Evolutionary conservation across 2,888 invertebrate species (phyloP), one percentile per base, ranked within the genome.

Genomic region (Lapara coniferarum): DNA sequence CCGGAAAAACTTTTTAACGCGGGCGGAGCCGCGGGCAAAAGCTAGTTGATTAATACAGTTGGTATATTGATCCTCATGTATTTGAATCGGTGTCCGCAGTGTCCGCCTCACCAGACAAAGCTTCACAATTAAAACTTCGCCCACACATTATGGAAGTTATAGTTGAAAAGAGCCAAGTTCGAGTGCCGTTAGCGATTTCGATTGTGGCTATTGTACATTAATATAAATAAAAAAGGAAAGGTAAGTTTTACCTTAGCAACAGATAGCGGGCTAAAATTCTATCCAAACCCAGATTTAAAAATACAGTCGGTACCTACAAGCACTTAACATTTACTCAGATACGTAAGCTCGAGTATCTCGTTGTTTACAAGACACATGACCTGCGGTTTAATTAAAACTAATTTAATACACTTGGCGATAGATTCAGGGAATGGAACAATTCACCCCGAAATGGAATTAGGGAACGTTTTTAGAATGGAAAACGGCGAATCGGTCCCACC

Each of bases 401-500:
- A 69, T 69, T 63, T 63, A 63, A 63, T 68, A 46, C 49, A 53
- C 53, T 63, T 52, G 16, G 52, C 13, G 30, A 25, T 37, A 25
- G 59, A 63, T 63, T 53, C 63, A 63, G 44, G 19, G 44, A 68
- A 69, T 49, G 51, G 44, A 55, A 66, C 66, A 51, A 53, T 69
- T 69, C 58, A 51, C 51, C 63, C 67, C 55, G 51, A 67, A 70
- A 69, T 66, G 66, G 58, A 69, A 70, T 67, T 67, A 70, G 16
- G 70, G 67, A 53, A 67, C 70, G 59, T 68, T 68, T 69, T 63
- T 56, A 59, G 53, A 67, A 66, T 55, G 37, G 70, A 63, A 55
- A 68, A 56, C n/a, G 46, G 66, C 14, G 68, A 73, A 74, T 71
- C 69, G 69, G 76, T 79, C 73, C 72, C 44, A 51, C 49, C 67